Conservation (phyloP, 1,140 invertebrate genomes). For the Galendromus occidentalis region DNA sequence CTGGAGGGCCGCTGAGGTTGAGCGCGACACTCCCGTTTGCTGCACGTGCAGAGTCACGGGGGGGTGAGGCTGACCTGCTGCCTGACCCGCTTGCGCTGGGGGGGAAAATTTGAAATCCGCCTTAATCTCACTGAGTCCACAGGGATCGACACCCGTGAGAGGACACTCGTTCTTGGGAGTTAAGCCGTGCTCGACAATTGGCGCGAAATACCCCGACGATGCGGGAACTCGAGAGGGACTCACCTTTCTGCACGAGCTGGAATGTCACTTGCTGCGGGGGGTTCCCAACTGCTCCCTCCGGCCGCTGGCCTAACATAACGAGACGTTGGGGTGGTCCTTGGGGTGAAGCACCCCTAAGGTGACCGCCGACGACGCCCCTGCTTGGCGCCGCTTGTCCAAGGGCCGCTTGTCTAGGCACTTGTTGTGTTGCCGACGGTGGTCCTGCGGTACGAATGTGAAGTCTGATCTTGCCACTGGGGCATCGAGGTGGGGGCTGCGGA, state of each 20-base stretch:
- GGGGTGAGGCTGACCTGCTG: not conserved
- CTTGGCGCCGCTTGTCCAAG: not conserved
- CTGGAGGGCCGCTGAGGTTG: not conserved
- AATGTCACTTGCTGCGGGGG: not conserved
- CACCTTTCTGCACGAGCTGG: conserved; percentile 7
- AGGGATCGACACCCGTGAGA: too few relatives aligned
- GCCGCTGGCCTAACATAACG: not conserved
- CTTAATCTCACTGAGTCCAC: too few relatives aligned
- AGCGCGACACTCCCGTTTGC: conserved; percentile 25
- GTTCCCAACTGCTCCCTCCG: not conserved
- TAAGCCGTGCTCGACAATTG: too few relatives aligned
- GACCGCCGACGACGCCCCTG: not conserved
- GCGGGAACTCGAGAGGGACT: not conserved
- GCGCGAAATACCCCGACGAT: too few relatives aligned
- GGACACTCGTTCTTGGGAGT: too few relatives aligned
- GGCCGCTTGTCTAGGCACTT: not conserved
- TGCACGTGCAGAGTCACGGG: conserved; percentile 29
- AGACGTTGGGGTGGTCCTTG: not conserved
- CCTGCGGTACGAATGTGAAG: conserved; percentile 30
- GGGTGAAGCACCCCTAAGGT: not conserved
- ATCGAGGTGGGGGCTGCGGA: conserved; percentile 37
- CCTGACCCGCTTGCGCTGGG: not conserved
- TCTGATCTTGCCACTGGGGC: conserved; percentile 43
- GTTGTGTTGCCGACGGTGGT: not conserved
- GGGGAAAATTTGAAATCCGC: too few relatives aligned